Percentiles rank a stretch among this genome's conserved stretches.
Conservation (phyloP, 2,888 invertebrate genomes). For the Athalia circularis region DNA sequence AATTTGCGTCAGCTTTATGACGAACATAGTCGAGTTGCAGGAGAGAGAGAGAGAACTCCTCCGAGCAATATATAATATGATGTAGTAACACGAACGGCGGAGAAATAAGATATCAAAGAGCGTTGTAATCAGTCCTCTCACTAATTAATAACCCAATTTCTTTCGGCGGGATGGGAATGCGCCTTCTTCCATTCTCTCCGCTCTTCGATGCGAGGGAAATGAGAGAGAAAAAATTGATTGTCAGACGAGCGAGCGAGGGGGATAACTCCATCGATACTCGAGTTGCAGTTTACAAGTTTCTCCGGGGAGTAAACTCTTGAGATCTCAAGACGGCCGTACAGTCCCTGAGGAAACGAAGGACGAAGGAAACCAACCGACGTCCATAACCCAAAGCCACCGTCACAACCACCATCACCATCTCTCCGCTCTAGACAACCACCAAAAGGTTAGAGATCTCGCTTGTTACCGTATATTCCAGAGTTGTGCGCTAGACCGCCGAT, state of each 20-base stretch:
- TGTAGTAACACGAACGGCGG: constrained; percentile 22
- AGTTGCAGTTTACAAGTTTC: constrained; percentile 42
- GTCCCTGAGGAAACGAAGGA: neutral
- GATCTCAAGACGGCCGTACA: constrained; percentile 17
- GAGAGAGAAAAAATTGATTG: neutral
- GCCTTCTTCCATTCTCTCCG: neutral
- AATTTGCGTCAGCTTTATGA: constrained; percentile 36
- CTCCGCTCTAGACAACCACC: constrained; percentile 28
- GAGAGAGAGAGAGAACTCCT: neutral
- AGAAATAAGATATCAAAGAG: constrained; percentile 50
- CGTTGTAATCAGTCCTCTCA: constrained; percentile 63
- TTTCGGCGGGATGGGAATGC: constrained; percentile 7
- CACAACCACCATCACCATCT: neutral
- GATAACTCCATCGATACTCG: constrained; percentile 24
- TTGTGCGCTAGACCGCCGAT: constrained; percentile 34
- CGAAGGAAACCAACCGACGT: constrained; percentile 8
- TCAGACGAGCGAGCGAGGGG: neutral
- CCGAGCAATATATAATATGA: neutral
- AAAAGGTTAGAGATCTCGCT: constrained; percentile 40
- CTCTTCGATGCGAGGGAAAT: neutral
- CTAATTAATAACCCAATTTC: constrained; percentile 65
- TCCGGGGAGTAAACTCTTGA: constrained; percentile 29
- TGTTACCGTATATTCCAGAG: constrained; percentile 34
- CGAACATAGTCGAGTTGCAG: constrained; percentile 28
- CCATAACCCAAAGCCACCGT: neutral